Base-by-base conservation (phyloP, 2,113 vertebrate genomes). In the Gadus chalcogrammus region DNA sequence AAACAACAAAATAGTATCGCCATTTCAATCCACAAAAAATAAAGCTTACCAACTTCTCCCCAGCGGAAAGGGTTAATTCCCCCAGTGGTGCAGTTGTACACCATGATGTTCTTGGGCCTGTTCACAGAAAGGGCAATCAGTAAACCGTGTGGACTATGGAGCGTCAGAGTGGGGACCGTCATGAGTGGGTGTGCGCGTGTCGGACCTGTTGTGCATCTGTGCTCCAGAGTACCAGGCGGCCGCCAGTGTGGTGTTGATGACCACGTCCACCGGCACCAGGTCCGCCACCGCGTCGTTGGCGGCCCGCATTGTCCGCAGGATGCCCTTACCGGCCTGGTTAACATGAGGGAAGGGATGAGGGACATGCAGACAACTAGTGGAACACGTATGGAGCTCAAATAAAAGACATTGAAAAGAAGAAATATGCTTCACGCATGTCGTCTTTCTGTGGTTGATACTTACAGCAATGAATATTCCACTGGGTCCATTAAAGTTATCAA, bases 401-500 rank as follows among this genome's bases (percentile, higher is more conserved):
- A 48, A 9, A 48, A 48, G 8, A 12, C 12, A 48, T 48, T 6
- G 2, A 48, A 48, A 48, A 9, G 11, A 9, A 48, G 2, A 9
- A 2, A 9, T 9, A 48, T 9, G 5, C 8, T 48, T 48, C 42
- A 48, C 12, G 9, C 42, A 48, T 48, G 42, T 48, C 42, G 1
- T 48, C 42, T 35, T 35, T 13, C 42, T 13, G 42, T 48, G 9
- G 5, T 16, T 58, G 55, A 58, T 24, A 95, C 95, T 97, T 87
- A 99, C 97, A 69, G 97, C 97, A 83, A 99, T 98, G 81, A 99
- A 95, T 78, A 99, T 91, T 84, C 97, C 97, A 91, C 96, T 98
- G 15, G 97, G 97, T 82, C 97, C 97, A 76, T 99, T 97, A 88
- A 96, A 98, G 89, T 97, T 99, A 91, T 99, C 97, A 75, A 99